These are phyloP conservation scores for Euwallacea similis DNA, from an alignment of 1,140 invertebrate genomes.

Conservation along the genomic window DNA sequence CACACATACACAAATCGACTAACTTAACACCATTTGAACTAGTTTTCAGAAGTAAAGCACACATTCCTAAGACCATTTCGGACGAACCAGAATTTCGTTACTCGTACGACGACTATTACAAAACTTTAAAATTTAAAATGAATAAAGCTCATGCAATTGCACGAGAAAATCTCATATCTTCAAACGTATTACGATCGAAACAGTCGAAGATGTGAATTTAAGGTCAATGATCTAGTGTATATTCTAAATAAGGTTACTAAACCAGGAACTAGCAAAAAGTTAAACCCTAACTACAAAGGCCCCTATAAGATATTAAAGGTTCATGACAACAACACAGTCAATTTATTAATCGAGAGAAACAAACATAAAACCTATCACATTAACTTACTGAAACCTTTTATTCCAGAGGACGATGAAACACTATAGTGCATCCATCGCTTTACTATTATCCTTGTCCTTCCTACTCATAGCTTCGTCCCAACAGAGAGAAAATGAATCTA, in stretches of 20 bases:
- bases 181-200: conserved; percentile 47
- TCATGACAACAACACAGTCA: conserved; percentile 31
- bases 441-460: neutral
- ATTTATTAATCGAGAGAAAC: conserved; percentile 28
- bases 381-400: conserved; percentile 39
- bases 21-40: conserved; percentile 53
- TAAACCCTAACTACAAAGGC: conserved; percentile 32
- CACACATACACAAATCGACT: conserved; percentile 49
- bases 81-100: conserved; percentile 40
- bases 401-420: conserved; percentile 34
- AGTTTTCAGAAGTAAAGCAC: conserved; percentile 50
- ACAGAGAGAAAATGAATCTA: neutral
- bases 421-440: neutral
- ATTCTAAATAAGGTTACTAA: conserved; percentile 31
- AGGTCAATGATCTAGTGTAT: conserved; percentile 39
- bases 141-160: conserved; percentile 47
- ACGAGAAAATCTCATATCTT: conserved; percentile 40
- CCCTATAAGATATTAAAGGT: conserved; percentile 35
- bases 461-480: neutral
- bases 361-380: conserved; percentile 36
- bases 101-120: conserved; percentile 48
- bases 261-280: conserved; percentile 32
- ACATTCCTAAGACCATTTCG: conserved; percentile 39
- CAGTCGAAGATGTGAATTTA: conserved; percentile 32
- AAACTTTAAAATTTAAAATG: conserved; percentile 47